phyloP scores from a whole-genome alignment of 2,888 invertebrate genomes.

The Bombylius discolor region DNA sequence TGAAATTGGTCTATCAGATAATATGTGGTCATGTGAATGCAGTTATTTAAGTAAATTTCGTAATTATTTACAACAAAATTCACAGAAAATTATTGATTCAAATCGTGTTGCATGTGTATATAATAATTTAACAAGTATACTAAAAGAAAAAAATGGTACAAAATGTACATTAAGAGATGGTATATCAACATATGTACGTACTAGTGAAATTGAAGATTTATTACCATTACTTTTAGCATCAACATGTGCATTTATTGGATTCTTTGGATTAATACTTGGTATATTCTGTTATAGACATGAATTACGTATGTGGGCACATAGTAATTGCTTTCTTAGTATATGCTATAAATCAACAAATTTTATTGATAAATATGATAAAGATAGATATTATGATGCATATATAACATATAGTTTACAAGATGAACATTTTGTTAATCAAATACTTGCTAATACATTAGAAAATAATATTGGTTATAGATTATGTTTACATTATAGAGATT shows the following conservation, averaged over 20 bases:
- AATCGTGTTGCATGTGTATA: conserved; percentile 62
- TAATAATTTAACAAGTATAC: conserved; percentile 56
- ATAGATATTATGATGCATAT: conserved; percentile 86
- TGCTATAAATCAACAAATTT: conserved; percentile 73
- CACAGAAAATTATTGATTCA: conserved; percentile 69
- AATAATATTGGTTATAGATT: conserved; percentile 71
- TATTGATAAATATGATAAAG: conserved; percentile 63
- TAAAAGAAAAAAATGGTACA: conserved; percentile 66
- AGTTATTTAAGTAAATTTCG: conserved; percentile 66
- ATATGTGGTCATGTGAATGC: conserved; percentile 88
- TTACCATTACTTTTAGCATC: conserved; percentile 65
- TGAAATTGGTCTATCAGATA: conserved; percentile 70
- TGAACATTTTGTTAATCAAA: conserved; percentile 80
- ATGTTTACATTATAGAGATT: conserved; percentile 84
- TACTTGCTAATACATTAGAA: conserved; percentile 77
- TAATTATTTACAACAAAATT: conserved; percentile 64
- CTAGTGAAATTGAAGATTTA: conserved; percentile 57
- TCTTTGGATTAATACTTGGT: conserved; percentile 62
- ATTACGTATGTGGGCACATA: conserved; percentile 73
- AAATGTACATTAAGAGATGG: conserved; percentile 62
- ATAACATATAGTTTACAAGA: conserved; percentile 90
- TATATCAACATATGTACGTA: conserved; percentile 56
- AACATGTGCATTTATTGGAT: conserved; percentile 61
- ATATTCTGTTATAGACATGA: conserved; percentile 70
- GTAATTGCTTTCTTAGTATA: conserved; percentile 71